A percentile compares a stretch with the other conserved stretches of the same genome.
These are phyloP conservation scores for Cheilosia variabilis DNA, from an alignment of 2,888 invertebrate species.

Conservation along the genomic window DNA sequence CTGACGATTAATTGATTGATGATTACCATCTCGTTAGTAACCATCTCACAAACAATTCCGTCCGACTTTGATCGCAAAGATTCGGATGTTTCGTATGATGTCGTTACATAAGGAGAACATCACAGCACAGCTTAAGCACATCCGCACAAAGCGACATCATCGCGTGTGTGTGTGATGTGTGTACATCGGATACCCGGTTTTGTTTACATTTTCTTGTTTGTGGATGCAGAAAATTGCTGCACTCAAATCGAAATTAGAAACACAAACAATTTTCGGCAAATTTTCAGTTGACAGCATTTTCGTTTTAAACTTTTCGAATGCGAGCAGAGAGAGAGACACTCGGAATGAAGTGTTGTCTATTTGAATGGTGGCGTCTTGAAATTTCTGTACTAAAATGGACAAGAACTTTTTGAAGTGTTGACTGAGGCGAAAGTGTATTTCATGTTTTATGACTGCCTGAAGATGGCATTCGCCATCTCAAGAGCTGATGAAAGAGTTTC, in stretches of 20 bases:
- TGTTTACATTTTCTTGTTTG: conserved; percentile 50
- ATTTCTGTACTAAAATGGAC: conserved; percentile 59
- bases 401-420: conserved; percentile 49
- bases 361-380: conserved; percentile 46
- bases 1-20: conserved; percentile 63
- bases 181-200: neutral
- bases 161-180: neutral
- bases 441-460: conserved; percentile 58
- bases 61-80: conserved; percentile 55
- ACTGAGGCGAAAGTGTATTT: conserved; percentile 44
- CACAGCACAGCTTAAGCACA: neutral
- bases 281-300: conserved; percentile 50
- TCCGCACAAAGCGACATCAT: neutral
- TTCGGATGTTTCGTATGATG: conserved; percentile 46
- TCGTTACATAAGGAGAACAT: conserved; percentile 19
- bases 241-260: conserved; percentile 47
- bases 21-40: conserved; percentile 61
- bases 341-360: conserved; percentile 29
- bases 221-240: conserved; percentile 58
- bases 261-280: conserved; percentile 53
- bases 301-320: conserved; percentile 19
- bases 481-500: conserved; percentile 42
- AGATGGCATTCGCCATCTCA: conserved; percentile 29
- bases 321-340: neutral
- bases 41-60: conserved; percentile 37